A percentile compares a stretch with the other conserved stretches of the same genome.
phyloP scores from a whole-genome alignment of 2,888 invertebrate species.

The Sycophila texana region DNA sequence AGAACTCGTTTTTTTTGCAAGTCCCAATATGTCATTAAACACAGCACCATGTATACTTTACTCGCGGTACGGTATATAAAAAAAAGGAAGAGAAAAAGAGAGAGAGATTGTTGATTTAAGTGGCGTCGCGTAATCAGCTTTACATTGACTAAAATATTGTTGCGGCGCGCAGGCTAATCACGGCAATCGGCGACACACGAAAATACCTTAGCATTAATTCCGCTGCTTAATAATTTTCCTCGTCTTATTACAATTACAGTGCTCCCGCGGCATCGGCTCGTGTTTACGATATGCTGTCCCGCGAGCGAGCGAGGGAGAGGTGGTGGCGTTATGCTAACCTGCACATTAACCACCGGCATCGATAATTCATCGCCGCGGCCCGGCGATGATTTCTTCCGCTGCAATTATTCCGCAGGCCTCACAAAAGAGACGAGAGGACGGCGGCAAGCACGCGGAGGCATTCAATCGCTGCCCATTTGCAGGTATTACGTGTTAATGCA shows the following conservation, averaged over 20 bases:
- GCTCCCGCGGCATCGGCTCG: neutral
- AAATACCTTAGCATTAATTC: constrained; percentile 48
- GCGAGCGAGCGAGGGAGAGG: constrained; percentile 11
- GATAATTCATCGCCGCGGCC: constrained; percentile 36
- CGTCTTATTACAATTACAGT: constrained; percentile 46
- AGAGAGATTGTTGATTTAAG: constrained; percentile 38
- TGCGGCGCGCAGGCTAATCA: constrained; percentile 30
- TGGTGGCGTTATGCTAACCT: constrained; percentile 22
- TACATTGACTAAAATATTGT: constrained; percentile 30
- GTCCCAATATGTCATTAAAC: constrained; percentile 30
- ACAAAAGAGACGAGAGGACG: neutral
- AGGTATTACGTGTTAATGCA: constrained; percentile 9
- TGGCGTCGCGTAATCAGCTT: constrained; percentile 36
- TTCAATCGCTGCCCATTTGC: constrained; percentile 4
- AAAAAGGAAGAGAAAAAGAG: neutral
- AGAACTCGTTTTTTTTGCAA: constrained; percentile 19
- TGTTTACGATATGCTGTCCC: constrained; percentile 33
- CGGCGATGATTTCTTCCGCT: constrained; percentile 35
- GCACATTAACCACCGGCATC: constrained; percentile 31
- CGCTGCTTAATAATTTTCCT: constrained; percentile 50
- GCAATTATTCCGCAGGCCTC: constrained; percentile 17
- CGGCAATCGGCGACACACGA: constrained; percentile 28
- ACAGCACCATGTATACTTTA: constrained; percentile 29
- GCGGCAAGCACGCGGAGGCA: neutral
- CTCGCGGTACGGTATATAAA: neutral